Conservation (phyloP, 2,797 vertebrate species). For the Sebastes hubbsi region DNA sequence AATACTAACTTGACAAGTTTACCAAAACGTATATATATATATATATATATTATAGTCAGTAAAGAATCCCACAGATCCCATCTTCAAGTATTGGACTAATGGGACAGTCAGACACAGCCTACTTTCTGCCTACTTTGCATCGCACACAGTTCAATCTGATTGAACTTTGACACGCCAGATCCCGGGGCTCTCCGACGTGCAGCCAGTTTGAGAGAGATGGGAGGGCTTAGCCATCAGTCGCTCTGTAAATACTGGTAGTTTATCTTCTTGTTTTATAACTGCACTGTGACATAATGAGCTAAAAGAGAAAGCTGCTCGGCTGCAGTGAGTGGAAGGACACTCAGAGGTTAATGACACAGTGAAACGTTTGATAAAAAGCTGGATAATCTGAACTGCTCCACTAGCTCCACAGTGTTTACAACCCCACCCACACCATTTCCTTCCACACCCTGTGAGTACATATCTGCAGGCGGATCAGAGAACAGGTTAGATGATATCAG, state of each 20-base stretch:
- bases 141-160: not conserved
- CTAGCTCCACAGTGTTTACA: not conserved
- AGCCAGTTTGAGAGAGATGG: not conserved
- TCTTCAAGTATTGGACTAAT: not conserved
- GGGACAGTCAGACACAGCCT: not conserved
- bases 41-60: not conserved
- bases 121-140: not conserved
- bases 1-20: too few relatives aligned
- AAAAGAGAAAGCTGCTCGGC: not conserved
- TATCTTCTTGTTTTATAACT: not conserved
- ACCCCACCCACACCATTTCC: not conserved
- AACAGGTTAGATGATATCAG: not conserved
- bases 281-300: not conserved
- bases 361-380: not conserved
- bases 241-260: not conserved
- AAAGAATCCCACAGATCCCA: not conserved
- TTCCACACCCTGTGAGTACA: not conserved
- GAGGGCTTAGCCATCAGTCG: too few relatives aligned
- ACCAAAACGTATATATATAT: not conserved
- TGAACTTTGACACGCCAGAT: not conserved
- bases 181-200: not conserved
- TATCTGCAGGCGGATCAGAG: not conserved
- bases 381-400: not conserved
- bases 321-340: not conserved
- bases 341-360: not conserved